Percentiles rank a stretch among this genome's conserved stretches.
These are phyloP conservation scores for Diceros bicornis DNA, from an alignment of 2,797 vertebrate genomes.

Conservation along the genomic window DNA sequence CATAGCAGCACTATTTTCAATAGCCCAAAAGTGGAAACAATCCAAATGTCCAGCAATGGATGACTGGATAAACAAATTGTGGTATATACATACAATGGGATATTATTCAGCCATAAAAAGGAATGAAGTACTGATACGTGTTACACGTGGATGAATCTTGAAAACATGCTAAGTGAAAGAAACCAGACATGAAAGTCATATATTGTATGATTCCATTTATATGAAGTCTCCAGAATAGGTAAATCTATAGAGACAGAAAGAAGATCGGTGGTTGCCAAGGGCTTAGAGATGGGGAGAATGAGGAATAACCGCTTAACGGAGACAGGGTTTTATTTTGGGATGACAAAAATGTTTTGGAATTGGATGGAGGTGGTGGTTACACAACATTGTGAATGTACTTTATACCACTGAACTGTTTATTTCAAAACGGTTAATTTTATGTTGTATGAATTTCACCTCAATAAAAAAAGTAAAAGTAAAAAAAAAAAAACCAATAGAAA, in stretches of 20 bases:
- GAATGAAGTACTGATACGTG: neutral
- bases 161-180: conserved; percentile 42
- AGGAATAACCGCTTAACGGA: neutral
- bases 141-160: neutral
- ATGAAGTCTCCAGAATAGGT: neutral
- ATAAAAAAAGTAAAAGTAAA: neutral
- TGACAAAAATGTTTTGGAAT: neutral
- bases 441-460: neutral
- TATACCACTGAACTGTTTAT: neutral
- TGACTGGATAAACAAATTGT: neutral
- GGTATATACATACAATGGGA: neutral
- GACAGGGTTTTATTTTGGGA: neutral
- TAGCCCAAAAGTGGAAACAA: neutral
- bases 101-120: neutral
- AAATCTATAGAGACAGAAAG: neutral
- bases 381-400: neutral
- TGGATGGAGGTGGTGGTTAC: neutral
- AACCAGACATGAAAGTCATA: neutral
- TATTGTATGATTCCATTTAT: neutral
- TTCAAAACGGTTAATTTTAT: neutral
- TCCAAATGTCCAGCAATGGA: neutral
- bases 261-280: neutral
- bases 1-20: neutral
- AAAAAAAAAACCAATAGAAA: neutral
- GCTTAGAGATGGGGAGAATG: neutral